Evolutionary conservation across 2,797 vertebrate species (phyloP).

Genomic region (Octomys mimax): DNA sequence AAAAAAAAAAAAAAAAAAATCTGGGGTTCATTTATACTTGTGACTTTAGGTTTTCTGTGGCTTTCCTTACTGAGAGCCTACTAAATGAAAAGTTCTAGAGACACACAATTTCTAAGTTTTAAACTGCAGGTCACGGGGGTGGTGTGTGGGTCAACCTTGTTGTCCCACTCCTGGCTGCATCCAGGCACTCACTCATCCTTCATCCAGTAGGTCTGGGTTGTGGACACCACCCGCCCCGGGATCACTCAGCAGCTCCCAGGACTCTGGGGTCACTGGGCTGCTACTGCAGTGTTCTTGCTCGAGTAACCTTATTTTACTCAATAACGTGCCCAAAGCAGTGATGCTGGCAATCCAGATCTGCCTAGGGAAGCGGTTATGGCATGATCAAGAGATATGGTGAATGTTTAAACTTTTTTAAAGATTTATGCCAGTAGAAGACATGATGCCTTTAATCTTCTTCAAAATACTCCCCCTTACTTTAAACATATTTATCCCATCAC

Average conservation of each 20-base stretch:
- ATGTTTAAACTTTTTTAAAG: not conserved
- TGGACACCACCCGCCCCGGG: not conserved
- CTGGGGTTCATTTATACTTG: not conserved
- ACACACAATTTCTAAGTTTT: not conserved
- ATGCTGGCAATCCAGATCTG: not conserved
- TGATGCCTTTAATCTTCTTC: not conserved
- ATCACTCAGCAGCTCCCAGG: not conserved
- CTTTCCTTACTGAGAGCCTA: not conserved
- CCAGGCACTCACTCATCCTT: not conserved
- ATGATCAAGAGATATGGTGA: not conserved
- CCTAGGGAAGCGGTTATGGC: not conserved
- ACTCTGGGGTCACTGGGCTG: not conserved
- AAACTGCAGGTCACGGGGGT: too few relatives aligned
- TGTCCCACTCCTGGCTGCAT: too few relatives aligned
- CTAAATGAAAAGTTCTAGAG: not conserved
- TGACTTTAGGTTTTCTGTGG: not conserved
- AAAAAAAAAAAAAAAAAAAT: rapidly evolving
- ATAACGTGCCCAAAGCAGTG: not conserved
- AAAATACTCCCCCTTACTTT: not conserved
- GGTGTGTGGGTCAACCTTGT: too few relatives aligned
- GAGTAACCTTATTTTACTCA: not conserved
- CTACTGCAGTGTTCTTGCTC: not conserved
- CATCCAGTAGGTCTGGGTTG: too few relatives aligned
- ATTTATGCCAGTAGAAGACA: not conserved
- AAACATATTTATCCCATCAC: not conserved